Base-by-base conservation (phyloP, 2,797 vertebrate species). In the Siniperca obscura region DNA sequence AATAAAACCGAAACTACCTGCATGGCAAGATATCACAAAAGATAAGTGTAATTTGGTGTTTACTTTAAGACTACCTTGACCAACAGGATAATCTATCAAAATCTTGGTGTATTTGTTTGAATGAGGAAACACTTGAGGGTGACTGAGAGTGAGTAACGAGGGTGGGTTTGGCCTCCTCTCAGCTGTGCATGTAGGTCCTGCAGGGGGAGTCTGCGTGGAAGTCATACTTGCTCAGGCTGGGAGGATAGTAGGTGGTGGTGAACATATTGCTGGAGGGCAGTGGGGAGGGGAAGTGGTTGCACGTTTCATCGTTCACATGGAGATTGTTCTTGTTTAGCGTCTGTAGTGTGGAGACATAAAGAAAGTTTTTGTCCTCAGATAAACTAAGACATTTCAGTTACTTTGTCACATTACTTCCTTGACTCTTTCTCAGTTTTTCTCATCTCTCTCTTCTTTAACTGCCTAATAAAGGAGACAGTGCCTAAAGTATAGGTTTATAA, bases 291-390 rank as follows among this genome's bases (percentile, higher is more conserved):
- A 97, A 99, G 93, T 98, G 98, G 87, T 98, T 98, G 94, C 97
- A 98, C 75, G 96, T 96, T 89, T 99, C 98, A 16, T 99, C 98
- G 34, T 93, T 94, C 64, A 97, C 93, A 52, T 97, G 97, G 86
- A 99, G 94, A 76, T 98, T 98, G 94, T 98, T 99, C 95, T 99
- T 99, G 94, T 99, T 98, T 78, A 98, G 96, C 19, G 96, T 97
- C 98, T 99, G 95, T 0, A 12, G 44, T 0, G 1, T 1, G 25
- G 70, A 71, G 57, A 80, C 60, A 78, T 6, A 64, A 17, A 34
- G 9, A 36, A 48, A 5, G 7, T 17, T 5, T 48, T 4, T 21
- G 30, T 30, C 1, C 38, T 30, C 21, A 52, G 53, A 14, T 38
- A 25, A 46, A 16, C 46, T 48, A 48, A 48, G 17, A 50, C 48